Evolutionary conservation across 1,140 invertebrate genomes (phyloP).

Genomic region (Brachionus calyciflorus): DNA sequence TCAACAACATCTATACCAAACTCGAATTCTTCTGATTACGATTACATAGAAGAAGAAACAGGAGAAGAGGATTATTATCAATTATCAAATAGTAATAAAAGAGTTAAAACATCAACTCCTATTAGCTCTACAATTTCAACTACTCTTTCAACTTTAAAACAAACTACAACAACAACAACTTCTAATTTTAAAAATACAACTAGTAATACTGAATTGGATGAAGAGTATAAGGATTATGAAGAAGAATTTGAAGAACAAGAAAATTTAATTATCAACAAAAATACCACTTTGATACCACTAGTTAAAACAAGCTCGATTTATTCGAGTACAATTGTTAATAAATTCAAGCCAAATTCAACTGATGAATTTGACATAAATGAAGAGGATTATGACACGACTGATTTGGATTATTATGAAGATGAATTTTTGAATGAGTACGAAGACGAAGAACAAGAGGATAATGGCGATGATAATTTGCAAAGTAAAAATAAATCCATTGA

Average conservation of each 20-base stretch:
- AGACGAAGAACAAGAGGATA: neutral
- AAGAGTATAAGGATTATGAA: neutral
- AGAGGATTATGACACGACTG: no score
- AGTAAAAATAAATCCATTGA: neutral
- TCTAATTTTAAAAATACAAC: neutral
- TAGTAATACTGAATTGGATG: neutral
- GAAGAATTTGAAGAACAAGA: neutral
- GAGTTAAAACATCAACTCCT: neutral
- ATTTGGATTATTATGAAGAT: no score
- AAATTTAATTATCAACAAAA: neutral
- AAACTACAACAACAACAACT: neutral
- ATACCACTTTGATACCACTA: neutral
- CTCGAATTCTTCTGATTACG: neutral
- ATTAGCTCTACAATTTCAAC: no score
- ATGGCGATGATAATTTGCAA: neutral
- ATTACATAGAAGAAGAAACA: neutral
- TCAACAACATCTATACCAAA: neutral
- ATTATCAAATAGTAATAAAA: conserved; percentile 1
- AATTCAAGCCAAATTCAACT: no score
- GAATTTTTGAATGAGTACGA: no score
- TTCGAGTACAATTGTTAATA: no score
- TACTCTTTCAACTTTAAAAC: neutral
- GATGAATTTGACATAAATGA: no score
- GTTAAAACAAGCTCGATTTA: neutral
- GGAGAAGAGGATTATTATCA: conserved; percentile 35